phyloP scores from a whole-genome alignment of 2,888 invertebrate genomes.

The Flabesymbios commensalis region DNA sequence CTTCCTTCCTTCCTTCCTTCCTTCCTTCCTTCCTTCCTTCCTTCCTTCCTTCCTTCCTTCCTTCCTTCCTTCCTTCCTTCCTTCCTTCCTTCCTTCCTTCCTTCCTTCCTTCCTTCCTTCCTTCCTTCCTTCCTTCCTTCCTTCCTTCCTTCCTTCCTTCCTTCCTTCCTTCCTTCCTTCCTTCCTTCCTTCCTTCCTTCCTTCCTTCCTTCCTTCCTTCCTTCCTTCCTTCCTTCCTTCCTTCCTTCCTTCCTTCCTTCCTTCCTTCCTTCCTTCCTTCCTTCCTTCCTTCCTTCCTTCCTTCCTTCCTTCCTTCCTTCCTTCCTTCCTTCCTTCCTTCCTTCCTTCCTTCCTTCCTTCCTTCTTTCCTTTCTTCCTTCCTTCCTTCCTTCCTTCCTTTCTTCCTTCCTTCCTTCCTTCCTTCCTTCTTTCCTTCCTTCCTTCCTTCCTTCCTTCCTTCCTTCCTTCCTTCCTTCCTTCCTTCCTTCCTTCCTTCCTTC shows the following conservation, averaged over 20 bases:
- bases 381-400: background rate
- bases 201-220: slow-evolving; percentile 34
- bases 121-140: slow-evolving; percentile 12
- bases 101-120: slow-evolving; percentile 14
- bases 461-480: background rate
- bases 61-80: slow-evolving; percentile 13
- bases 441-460: background rate
- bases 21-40: slow-evolving; percentile 13
- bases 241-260: slow-evolving; percentile 32
- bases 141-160: slow-evolving; percentile 5
- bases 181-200: slow-evolving; percentile 21
- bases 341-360: background rate
- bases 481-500: background rate
- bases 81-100: slow-evolving; percentile 17
- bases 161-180: background rate
- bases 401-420: background rate
- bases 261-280: slow-evolving; percentile 18
- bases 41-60: slow-evolving; percentile 14
- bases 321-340: slow-evolving; percentile 3
- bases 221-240: slow-evolving; percentile 33
- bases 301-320: slow-evolving; percentile 16
- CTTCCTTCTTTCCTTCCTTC: background rate
- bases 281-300: slow-evolving; percentile 15
- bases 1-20: slow-evolving; percentile 15
- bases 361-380: too few relatives aligned